These are phyloP conservation scores for Vidua chalybeata DNA, from an alignment of 2,113 vertebrate genomes.

Conservation along the genomic window DNA sequence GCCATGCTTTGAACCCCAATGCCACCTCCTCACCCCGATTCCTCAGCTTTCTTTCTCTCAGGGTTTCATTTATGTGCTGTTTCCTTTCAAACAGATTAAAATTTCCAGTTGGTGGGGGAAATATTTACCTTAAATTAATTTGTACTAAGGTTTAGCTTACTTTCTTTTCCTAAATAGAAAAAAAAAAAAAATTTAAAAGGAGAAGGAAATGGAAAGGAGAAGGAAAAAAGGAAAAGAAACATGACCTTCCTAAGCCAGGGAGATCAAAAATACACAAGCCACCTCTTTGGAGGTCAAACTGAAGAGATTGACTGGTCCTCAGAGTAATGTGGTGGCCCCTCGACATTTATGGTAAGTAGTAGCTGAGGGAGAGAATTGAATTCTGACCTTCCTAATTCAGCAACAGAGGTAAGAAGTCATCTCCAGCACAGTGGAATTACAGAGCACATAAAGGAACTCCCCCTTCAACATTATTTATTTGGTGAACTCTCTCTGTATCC, in stretches of 20 bases:
- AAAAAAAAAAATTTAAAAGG: not conserved
- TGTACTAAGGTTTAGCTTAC: not conserved
- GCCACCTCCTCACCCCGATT: not conserved
- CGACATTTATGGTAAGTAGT: not conserved
- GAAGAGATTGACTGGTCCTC: constrained; percentile 43
- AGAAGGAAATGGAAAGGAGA: not conserved
- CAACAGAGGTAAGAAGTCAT: constrained; percentile 43
- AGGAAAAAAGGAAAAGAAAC: not conserved
- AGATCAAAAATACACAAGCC: constrained; percentile 23
- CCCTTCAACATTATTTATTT: constrained; percentile 74
- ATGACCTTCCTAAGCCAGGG: not conserved
- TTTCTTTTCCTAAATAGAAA: not conserved
- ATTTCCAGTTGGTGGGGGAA: not conserved
- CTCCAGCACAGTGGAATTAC: constrained; percentile 33
- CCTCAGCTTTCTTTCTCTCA: not conserved
- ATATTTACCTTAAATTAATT: not conserved
- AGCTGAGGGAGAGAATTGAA: constrained; percentile 40
- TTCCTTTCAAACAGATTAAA: not conserved
- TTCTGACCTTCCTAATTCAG: constrained; percentile 24
- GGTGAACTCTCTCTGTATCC: constrained; percentile 57
- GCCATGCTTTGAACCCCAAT: not conserved
- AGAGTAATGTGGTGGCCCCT: constrained; percentile 50
- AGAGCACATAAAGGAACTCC: constrained; percentile 38
- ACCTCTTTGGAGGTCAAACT: constrained; percentile 44
- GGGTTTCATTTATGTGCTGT: not conserved